Conservation (phyloP, 2,113 vertebrate genomes). For the Ellobius talpinus region DNA sequence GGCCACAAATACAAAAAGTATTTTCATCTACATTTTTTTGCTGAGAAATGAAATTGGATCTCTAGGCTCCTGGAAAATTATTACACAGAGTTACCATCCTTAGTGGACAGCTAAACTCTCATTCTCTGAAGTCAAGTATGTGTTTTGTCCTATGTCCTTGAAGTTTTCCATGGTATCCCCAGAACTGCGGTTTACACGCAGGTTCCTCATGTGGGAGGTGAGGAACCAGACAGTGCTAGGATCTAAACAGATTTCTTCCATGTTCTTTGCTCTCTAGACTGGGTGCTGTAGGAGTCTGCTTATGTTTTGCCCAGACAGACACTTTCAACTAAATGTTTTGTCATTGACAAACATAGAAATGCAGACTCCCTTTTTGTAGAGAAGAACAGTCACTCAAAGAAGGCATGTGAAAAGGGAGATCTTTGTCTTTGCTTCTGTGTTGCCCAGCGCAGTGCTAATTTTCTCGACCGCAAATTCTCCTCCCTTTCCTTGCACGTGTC, state of each 20-base stretch:
- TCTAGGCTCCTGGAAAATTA: conserved; percentile 50
- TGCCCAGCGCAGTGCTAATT: not conserved
- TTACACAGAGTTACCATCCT: not conserved
- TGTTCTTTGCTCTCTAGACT: not conserved
- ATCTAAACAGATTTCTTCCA: not conserved
- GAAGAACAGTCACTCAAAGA: not conserved
- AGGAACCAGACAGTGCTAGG: not conserved
- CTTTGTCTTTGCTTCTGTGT: not conserved
- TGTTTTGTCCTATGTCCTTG: conserved; percentile 21
- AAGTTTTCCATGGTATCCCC: not conserved
- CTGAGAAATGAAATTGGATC: conserved; percentile 63
- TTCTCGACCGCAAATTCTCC: not conserved
- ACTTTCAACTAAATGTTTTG: not conserved
- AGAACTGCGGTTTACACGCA: not conserved
- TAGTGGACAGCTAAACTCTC: not conserved
- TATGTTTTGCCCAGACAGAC: not conserved
- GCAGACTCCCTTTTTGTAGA: not conserved
- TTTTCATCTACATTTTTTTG: conserved; percentile 29
- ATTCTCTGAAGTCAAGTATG: not conserved
- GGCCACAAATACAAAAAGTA: not conserved
- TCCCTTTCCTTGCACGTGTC: not conserved
- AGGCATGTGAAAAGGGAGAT: not conserved
- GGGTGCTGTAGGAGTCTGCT: not conserved
- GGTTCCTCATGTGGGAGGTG: not conserved
- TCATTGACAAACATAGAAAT: conserved; percentile 39